phyloP scores from a whole-genome alignment of 2,888 invertebrate species.

The Galeruca laticollis region DNA sequence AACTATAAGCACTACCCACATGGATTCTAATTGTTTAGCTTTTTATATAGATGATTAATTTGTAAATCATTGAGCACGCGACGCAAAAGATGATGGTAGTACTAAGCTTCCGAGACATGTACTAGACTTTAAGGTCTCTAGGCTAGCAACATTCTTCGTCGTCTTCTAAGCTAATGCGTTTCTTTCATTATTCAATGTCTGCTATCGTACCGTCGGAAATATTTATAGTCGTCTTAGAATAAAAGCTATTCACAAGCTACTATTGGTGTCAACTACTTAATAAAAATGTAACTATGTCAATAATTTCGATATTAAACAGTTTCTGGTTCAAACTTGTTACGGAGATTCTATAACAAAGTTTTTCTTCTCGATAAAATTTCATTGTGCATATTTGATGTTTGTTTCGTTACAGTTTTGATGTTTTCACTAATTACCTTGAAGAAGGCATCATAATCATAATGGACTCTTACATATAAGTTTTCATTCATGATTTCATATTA shows the following conservation, averaged over 20 bases:
- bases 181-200: not conserved
- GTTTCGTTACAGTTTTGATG: too few relatives aligned
- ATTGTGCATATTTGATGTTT: too few relatives aligned
- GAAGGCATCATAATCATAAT: too few relatives aligned
- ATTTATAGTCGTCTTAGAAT: not conserved
- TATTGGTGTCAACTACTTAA: not conserved
- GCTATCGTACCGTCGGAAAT: not conserved
- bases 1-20: not conserved
- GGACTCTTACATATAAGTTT: too few relatives aligned
- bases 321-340: too few relatives aligned
- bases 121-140: constrained; percentile 8
- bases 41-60: not conserved
- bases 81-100: not conserved
- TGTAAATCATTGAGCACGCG: not conserved
- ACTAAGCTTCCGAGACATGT: not conserved
- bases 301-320: not conserved
- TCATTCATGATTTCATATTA: too few relatives aligned
- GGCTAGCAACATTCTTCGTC: constrained; percentile 3
- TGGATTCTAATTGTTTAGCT: constrained; percentile 2
- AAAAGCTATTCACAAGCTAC: not conserved
- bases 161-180: too few relatives aligned
- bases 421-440: too few relatives aligned
- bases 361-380: too few relatives aligned
- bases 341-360: too few relatives aligned
- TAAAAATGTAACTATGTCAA: not conserved